phyloP scores from a whole-genome alignment of 1,140 invertebrate genomes.

The Eueides isabella region DNA sequence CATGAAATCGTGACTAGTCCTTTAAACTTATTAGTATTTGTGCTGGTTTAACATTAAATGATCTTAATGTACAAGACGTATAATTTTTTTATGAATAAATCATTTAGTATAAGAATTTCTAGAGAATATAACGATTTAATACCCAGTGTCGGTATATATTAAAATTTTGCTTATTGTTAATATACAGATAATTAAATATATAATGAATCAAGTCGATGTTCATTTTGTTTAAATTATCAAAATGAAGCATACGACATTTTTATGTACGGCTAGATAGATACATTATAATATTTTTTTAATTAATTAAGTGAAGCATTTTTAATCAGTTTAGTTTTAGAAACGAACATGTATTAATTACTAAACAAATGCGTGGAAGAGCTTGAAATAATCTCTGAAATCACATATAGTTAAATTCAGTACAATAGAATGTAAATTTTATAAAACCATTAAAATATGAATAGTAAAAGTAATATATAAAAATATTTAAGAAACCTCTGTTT shows the following conservation, averaged over 20 bases:
- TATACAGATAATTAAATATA: background rate
- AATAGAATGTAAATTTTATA: background rate
- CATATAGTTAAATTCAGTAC: background rate
- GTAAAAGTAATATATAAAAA: slow-evolving; percentile 9
- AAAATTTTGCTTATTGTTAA: background rate
- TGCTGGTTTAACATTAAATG: background rate
- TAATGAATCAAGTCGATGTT: background rate
- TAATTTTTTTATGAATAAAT: background rate
- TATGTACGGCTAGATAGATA: too few species aligned
- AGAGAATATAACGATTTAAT: background rate
- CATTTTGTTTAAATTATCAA: background rate
- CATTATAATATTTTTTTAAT: too few species aligned
- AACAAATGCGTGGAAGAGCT: background rate
- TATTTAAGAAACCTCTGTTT: background rate
- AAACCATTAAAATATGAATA: background rate
- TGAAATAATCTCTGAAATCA: background rate
- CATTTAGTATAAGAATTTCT: background rate
- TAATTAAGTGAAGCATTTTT: background rate
- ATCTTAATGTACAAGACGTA: background rate
- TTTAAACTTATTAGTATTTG: background rate
- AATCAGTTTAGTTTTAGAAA: background rate
- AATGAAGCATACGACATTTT: too few species aligned
- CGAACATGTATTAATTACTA: background rate
- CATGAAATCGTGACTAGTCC: background rate
- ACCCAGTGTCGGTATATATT: background rate